Evolutionary conservation across 2,888 invertebrate species (phyloP), one percentile per base, ranked within the genome.

Genomic region (Scaptodrosophila latifasciaeformis): DNA sequence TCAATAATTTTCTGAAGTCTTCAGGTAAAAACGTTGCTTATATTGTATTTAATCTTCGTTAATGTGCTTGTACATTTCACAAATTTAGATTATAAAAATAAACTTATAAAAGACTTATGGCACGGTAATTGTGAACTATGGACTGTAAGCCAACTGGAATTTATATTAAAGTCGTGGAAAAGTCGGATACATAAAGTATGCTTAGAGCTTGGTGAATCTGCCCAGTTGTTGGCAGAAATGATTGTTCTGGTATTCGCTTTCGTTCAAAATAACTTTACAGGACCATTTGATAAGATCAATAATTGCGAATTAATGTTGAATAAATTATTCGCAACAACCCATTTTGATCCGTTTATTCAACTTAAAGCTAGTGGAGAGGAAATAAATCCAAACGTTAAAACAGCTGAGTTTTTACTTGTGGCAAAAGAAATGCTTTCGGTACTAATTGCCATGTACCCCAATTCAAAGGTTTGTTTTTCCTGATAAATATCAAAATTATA

Each of bases 261-360:
- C 86, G 89, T 94, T 49, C 93, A 95, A 83, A 88, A 88, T 48
- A 96, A 96, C 86, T 96, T 94, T 90, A 92, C 92, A 45, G 93
- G 96, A 0, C 93, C 94, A 5, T 82, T 84, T 35, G 58, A 68
- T 15, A 69, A 75, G 39, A 5, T 75, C 4, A 19, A 46, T 9
- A 47, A 50, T 1, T 67, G 74, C 29, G 50, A 51, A n/a, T 56
- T 64, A 42, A 53, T 70, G 54, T n/a, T 79, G 21, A 17, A 17
- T 2, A 13, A 37, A 0, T 18, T 71, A 0, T 9, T 68, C 39
- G 47, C 51, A 2, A 5, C 49, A 1, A 9, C 24, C 56, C 7
- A 54, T 35, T 54, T 35, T 10, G 61, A 75, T 51, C 61, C 77
- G 0, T 58, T 61, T 29, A 72, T 65, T 2, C 62, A 67, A 13